Evolutionary conservation across 2,797 vertebrate species (phyloP), one percentile per base, ranked within the genome.

Genomic region (Pseudochromis fuscus): DNA sequence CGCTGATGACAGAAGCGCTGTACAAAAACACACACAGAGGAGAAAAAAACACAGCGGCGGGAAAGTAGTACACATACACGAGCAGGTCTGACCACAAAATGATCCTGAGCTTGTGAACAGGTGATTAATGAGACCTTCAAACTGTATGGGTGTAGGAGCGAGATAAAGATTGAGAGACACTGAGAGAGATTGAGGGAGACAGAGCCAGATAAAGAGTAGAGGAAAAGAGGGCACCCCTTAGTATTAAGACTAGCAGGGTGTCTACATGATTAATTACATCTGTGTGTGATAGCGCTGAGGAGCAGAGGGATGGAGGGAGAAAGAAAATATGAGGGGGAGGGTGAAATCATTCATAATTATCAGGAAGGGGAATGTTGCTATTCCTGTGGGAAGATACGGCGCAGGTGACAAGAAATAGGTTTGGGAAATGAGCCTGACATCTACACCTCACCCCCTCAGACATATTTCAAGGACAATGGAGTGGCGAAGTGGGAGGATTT

Each of bases 261-360:
- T 72, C 85, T 71, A 46, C 71, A 77, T 85, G 88, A 90, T 91
- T 87, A 89, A 91, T 91, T 84, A 82, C 76, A 77, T 69, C 67
- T 64, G 65, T 49, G 53, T 23, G 24, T 11, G 42, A 80, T 71
- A 73, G 66, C 35, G 4, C 3, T 0, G 46, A 58, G 51, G 23
- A 79, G 63, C 16, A 49, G 56, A 60, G 62, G 28, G 63, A 64
- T 16, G 3, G 21, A 27, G 58, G 45, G 56, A 44, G 49, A 10
- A 23, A 42, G 28, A 18, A 3, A 28, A 19, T 51, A 21, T 5
- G n/a, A 63, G 77, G 65, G 58, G 73, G 60, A 40, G 69, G 78
- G 25, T 37, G 38, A 30, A 63, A 84, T 77, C 31, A 50, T 78
- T 85, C 57, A 72, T 77, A 82, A 83, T 85, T 77, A 87, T 86